Percentiles rank a stretch among this genome's conserved stretches.
phyloP scores from a whole-genome alignment of 1,140 invertebrate genomes.

The Liolophura sinensis region DNA sequence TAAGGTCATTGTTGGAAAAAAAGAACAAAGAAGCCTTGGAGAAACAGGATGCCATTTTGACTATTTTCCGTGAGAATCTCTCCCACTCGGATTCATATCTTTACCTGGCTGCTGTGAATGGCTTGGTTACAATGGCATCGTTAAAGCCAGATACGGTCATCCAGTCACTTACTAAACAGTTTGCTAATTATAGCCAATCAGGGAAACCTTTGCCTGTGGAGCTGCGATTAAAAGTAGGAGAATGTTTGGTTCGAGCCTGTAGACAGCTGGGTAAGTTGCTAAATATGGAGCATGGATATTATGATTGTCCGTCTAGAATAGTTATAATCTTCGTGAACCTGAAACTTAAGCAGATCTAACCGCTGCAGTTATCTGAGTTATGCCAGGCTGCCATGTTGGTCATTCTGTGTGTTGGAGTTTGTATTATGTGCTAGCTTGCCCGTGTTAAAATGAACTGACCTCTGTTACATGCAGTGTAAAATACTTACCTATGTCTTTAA shows the following conservation, averaged over 20 bases:
- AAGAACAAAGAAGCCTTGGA: conserved; percentile 68
- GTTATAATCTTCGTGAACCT: too few species aligned
- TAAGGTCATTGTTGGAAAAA: conserved; percentile 73
- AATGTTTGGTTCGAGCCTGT: conserved; percentile 76
- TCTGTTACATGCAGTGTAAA: too few species aligned
- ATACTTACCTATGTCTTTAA: too few species aligned
- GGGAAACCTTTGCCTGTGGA: conserved; percentile 60
- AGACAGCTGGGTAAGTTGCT: conserved; percentile 69
- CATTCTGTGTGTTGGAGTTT: too few species aligned
- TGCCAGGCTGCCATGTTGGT: background rate
- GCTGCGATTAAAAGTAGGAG: conserved; percentile 76
- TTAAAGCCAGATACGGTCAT: conserved; percentile 72
- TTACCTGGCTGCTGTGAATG: conserved; percentile 78
- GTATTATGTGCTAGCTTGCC: too few species aligned
- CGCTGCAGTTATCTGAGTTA: background rate
- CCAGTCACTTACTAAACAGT: conserved; percentile 68
- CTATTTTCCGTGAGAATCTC: conserved; percentile 69
- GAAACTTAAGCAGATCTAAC: too few species aligned
- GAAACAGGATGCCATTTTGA: conserved; percentile 71
- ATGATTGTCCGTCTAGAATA: too few species aligned
- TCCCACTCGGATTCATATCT: conserved; percentile 81
- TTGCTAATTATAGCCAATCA: conserved; percentile 51
- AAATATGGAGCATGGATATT: too few species aligned
- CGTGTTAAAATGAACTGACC: too few species aligned
- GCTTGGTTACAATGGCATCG: conserved; percentile 69